phyloP scores from a whole-genome alignment of 2,888 invertebrate species.

The Hybos culiciformis region DNA sequence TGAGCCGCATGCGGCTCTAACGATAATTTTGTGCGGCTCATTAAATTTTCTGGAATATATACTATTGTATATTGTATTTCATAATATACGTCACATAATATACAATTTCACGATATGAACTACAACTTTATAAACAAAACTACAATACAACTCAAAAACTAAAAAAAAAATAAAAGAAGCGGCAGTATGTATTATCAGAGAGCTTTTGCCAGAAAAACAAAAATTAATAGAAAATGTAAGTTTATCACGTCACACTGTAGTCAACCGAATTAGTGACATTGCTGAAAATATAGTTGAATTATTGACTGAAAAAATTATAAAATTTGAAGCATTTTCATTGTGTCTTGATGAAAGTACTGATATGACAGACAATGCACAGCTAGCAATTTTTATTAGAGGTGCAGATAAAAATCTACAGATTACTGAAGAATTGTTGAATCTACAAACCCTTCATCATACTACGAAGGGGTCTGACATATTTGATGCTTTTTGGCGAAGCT shows the following conservation, averaged over 20 bases:
- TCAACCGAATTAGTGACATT: slow-evolving; percentile 1
- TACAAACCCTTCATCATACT: not conserved
- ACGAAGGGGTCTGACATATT: not conserved
- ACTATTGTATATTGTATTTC: too few relatives aligned
- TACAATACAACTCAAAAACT: too few relatives aligned
- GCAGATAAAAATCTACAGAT: slow-evolving; percentile 1
- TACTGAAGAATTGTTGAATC: not conserved
- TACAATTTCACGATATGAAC: too few relatives aligned
- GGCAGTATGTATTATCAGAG: not conserved
- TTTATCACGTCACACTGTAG: not conserved
- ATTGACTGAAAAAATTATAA: not conserved
- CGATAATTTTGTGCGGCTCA: too few relatives aligned
- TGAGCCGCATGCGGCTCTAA: too few relatives aligned
- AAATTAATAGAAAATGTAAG: not conserved
- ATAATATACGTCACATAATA: too few relatives aligned
- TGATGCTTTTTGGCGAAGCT: not conserved
- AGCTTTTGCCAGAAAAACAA: not conserved
- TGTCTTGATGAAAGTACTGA: not conserved
- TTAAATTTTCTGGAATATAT: too few relatives aligned
- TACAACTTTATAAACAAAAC: too few relatives aligned
- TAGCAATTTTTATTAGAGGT: slow-evolving; percentile 1
- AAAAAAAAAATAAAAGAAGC: not conserved
- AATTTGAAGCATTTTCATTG: not conserved
- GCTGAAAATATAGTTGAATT: not conserved
- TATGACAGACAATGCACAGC: slow-evolving; percentile 2